Base-by-base conservation (phyloP, 2,888 invertebrate species). In the Keiferia lycopersicella region DNA sequence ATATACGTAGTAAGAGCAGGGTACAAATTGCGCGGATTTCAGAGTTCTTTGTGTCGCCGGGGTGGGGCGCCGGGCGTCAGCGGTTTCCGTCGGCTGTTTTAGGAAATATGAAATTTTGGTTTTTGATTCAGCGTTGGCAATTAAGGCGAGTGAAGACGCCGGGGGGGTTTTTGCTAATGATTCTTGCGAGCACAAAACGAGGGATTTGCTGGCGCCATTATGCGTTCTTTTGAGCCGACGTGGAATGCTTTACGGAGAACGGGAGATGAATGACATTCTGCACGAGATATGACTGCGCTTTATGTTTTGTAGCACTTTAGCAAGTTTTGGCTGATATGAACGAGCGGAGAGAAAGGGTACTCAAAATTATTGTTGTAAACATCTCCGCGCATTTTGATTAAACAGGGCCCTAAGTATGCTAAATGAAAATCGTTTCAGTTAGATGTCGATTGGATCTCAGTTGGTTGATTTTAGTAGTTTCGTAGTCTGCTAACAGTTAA, bases 21-120 rank as follows among this genome's bases (percentile, higher is more conserved):
- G 88, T 86, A 87, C 84, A 86, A 88, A 89, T 88, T 90, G 88
- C 86, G 86, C 78, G 77, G 86, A 84, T 87, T 87, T 86, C 79
- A 83, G 83, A 83, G 82, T 80, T 84, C 84, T 87, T 87, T 87
- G 84, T 87, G 86, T 80, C 77, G 70, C 73, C 77, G 75, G 71
- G 80, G 79, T 77, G 77, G 81, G 82, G 80, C 77, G 79, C 73
- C 77, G 81, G 82, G 80, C 77, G 79, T 73, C 77, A 79, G 82
- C 78, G 81, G 81, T 83, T 83, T 81, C 80, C 77, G 74, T 70
- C 71, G 76, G 70, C 79, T 83, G 84, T 87, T 87, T 84, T 83
- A 79, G 84, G 82, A 82, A 84, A 85, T 84, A 83, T 82, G 76
- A 81, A 81, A 80, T 85, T 85, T 82, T 71, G 73, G 72, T 71